Conservation (phyloP, 2,888 invertebrate species). For the Papilio gigon region DNA sequence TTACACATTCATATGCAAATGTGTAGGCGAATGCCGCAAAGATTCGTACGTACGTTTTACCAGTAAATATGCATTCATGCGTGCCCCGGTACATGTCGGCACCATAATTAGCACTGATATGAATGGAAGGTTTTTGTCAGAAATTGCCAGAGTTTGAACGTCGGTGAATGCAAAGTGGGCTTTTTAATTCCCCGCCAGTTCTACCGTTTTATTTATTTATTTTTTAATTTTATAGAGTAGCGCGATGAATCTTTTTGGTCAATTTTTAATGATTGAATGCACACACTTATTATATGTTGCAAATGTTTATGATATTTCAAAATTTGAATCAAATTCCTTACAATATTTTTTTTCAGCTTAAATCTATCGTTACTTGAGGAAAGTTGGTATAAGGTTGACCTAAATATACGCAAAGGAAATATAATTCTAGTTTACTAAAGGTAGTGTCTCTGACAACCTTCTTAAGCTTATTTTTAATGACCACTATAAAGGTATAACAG, state of each 20-base stretch:
- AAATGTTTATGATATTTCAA: background rate
- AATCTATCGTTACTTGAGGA: background rate
- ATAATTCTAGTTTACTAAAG: background rate
- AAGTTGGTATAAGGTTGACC: background rate
- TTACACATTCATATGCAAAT: conserved; percentile 82
- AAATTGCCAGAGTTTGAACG: conserved; percentile 55
- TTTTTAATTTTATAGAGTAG: conserved; percentile 34
- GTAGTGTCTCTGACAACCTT: background rate
- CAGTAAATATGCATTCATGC: conserved; percentile 75
- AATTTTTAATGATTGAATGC: conserved; percentile 12
- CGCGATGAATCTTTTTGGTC: conserved; percentile 22
- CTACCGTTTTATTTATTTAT: conserved; percentile 39
- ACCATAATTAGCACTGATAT: conserved; percentile 75
- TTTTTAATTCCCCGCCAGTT: conserved; percentile 43
- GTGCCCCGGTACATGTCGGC: conserved; percentile 70
- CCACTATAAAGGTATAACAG: conserved; percentile 62
- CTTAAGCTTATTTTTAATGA: conserved; percentile 18
- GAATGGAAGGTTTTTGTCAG: conserved; percentile 68
- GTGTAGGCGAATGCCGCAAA: conserved; percentile 72
- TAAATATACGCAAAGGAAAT: background rate
- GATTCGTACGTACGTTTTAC: conserved; percentile 71
- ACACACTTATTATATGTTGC: background rate
- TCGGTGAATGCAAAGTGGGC: conserved; percentile 50
- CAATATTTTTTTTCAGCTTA: background rate
- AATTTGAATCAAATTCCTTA: background rate